A percentile compares a stretch with the other conserved stretches of the same genome.
These are phyloP conservation scores for Urophycis tenuis DNA, from an alignment of 2,797 vertebrate species.

Conservation along the genomic window DNA sequence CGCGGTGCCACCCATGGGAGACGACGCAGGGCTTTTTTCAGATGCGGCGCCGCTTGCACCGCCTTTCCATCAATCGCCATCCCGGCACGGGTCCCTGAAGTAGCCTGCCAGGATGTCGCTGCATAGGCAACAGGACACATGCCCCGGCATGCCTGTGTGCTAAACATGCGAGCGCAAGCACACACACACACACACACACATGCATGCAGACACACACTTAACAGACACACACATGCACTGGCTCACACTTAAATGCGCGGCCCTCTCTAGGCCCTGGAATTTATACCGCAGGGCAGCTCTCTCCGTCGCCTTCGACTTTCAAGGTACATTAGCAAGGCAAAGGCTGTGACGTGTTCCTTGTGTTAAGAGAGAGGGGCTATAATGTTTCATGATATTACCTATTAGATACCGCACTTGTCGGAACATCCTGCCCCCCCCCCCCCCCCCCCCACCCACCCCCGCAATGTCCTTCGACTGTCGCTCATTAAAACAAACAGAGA, in stretches of 20 bases:
- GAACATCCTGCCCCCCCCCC: conserved; percentile 10
- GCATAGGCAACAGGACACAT: background rate
- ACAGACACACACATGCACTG: background rate
- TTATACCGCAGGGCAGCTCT: conserved; percentile 18
- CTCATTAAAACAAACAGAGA: background rate
- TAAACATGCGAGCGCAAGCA: background rate
- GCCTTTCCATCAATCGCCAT: background rate
- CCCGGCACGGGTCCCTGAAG: background rate
- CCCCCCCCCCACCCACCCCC: background rate
- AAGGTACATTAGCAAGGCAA: conserved; percentile 51
- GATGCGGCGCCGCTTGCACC: background rate
- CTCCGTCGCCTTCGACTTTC: conserved; percentile 45
- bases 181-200: background rate
- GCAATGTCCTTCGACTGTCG: background rate
- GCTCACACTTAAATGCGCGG: background rate
- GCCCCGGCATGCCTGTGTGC: background rate
- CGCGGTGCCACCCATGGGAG: background rate
- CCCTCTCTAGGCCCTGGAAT: background rate
- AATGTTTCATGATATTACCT: conserved; percentile 44
- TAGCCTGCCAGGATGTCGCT: background rate
- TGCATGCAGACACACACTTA: too few species aligned
- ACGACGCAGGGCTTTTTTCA: background rate
- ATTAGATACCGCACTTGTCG: conserved; percentile 26
- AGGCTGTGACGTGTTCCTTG: conserved; percentile 14
- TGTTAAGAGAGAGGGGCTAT: conserved; percentile 12